Conservation (phyloP, 2,888 invertebrate species). For the Trypoxylon attenuatum region DNA sequence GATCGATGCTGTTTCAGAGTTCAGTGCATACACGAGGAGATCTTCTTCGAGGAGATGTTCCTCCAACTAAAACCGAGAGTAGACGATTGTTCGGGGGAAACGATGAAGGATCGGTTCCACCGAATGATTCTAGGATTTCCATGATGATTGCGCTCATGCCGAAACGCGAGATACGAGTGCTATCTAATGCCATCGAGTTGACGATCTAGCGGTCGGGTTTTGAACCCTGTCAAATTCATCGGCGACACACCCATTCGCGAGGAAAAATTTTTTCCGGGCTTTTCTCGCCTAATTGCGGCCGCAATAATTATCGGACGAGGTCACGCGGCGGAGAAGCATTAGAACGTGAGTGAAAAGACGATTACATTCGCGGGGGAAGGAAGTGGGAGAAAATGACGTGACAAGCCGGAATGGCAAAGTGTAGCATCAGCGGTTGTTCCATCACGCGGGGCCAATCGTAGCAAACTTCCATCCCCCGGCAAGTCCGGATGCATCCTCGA, state of each 20-base stretch:
- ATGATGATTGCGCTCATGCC: too few relatives aligned
- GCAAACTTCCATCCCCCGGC: conserved; percentile 72
- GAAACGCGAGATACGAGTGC: too few relatives aligned
- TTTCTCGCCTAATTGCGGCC: background rate
- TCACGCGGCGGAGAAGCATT: background rate
- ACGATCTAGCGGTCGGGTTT: too few relatives aligned
- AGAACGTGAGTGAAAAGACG: conserved; percentile 20
- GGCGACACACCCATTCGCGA: background rate
- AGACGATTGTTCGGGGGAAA: too few relatives aligned
- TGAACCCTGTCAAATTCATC: background rate
- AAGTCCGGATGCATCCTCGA: conserved; percentile 73
- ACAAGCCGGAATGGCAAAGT: conserved; percentile 61
- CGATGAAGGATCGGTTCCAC: too few relatives aligned
- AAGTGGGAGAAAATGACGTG: conserved; percentile 47
- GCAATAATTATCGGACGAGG: background rate
- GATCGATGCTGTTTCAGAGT: too few relatives aligned
- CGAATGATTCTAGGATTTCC: too few relatives aligned
- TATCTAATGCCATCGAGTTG: too few relatives aligned
- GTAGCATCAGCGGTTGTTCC: conserved; percentile 65
- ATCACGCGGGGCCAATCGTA: conserved; percentile 71
- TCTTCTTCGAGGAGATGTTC: too few relatives aligned
- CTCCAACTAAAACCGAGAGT: too few relatives aligned
- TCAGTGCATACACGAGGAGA: too few relatives aligned
- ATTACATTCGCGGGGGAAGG: conserved; percentile 33
- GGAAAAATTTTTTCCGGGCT: background rate